Conservation (phyloP, 2,888 invertebrate genomes). For the Oxytorus armatus region DNA sequence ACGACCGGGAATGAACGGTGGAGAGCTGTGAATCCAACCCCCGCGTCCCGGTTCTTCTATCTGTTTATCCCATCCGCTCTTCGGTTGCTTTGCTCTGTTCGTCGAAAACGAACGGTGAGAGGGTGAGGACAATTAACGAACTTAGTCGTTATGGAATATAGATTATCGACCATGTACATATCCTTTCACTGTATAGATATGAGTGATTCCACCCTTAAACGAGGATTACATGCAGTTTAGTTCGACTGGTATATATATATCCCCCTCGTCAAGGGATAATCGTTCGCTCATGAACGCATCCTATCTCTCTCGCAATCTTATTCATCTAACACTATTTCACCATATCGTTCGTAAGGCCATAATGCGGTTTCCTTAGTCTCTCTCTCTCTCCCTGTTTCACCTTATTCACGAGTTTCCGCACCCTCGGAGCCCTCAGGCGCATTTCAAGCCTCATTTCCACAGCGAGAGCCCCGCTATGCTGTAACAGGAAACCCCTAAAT, state of each 20-base stretch:
- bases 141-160: conserved; percentile 64
- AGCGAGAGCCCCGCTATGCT: background rate
- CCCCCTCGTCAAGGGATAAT: conserved; percentile 38
- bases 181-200: conserved; percentile 18
- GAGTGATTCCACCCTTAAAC: too few species aligned
- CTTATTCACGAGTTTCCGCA: conserved; percentile 35
- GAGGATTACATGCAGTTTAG: too few species aligned
- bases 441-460: conserved; percentile 62
- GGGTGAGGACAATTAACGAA: conserved; percentile 61
- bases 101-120: conserved; percentile 33
- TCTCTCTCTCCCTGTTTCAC: background rate
- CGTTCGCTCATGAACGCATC: conserved; percentile 53
- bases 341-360: background rate
- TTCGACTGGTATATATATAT: conserved; percentile 34
- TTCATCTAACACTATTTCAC: background rate
- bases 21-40: conserved; percentile 1
- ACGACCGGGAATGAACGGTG: conserved; percentile 40
- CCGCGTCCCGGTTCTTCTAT: background rate
- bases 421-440: conserved; percentile 22
- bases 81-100: conserved; percentile 29
- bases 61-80: conserved; percentile 27
- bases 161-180: conserved; percentile 53
- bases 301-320: background rate
- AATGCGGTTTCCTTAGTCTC: conserved; percentile 30
- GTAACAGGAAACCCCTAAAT: conserved; percentile 53